A percentile compares a stretch with the other conserved stretches of the same genome.
Conservation (phyloP, 2,113 vertebrate genomes). For the Chlorocebus sabaeus region DNA sequence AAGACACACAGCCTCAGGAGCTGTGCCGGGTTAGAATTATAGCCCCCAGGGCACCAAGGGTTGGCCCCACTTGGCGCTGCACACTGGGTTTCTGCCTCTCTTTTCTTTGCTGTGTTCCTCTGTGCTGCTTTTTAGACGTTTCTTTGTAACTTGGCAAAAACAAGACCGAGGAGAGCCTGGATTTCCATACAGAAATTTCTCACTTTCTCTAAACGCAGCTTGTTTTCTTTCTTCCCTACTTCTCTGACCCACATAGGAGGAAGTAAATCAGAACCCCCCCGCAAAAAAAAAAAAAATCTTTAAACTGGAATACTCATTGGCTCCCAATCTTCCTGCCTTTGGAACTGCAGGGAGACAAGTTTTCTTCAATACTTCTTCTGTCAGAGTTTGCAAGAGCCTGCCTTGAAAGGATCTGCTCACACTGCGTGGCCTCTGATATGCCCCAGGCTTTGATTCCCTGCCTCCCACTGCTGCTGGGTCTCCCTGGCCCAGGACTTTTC, state of each 20-base stretch:
- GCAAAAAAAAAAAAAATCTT: no score
- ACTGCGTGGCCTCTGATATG: fast-evolving
- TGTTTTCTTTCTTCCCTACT: neutral
- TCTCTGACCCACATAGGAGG: neutral
- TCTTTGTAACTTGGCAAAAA: neutral
- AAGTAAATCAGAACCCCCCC: neutral
- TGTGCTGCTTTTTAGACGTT: fast-evolving
- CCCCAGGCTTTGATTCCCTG: neutral
- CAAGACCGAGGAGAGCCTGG: neutral
- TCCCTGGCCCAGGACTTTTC: neutral
- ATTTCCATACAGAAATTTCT: neutral
- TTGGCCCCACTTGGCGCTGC: fast-evolving
- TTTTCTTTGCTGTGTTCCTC: neutral
- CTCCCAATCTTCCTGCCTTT: fast-evolving
- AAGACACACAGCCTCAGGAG: neutral
- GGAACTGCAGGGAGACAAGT: neutral
- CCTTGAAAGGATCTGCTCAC: neutral
- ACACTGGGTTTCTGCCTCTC: neutral
- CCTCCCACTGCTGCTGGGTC: neutral
- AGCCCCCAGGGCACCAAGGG: no score
- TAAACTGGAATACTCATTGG: neutral
- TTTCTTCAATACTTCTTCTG: neutral
- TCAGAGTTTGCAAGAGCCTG: neutral
- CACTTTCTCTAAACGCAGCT: neutral
- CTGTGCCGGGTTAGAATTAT: fast-evolving